phyloP scores from a whole-genome alignment of 2,113 vertebrate genomes.

The Phycodurus eques region DNA sequence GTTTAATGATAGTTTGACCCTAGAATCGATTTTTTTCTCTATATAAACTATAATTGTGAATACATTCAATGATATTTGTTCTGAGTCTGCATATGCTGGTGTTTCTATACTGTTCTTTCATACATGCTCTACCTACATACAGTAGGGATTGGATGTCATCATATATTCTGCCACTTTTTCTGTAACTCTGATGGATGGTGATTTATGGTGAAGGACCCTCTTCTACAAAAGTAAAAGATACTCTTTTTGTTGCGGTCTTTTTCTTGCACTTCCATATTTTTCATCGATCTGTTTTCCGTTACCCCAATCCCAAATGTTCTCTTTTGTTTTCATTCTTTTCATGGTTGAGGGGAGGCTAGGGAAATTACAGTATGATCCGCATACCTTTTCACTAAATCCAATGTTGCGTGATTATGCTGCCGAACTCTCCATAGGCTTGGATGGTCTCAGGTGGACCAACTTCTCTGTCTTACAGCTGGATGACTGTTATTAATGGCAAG shows the following conservation, averaged over 20 bases:
- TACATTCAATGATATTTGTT: too few relatives aligned
- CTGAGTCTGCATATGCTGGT: too few relatives aligned
- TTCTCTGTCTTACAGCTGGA: background rate
- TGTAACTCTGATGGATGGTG: too few relatives aligned
- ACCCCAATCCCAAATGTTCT: background rate
- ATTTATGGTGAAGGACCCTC: background rate
- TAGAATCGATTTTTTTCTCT: too few relatives aligned
- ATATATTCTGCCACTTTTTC: too few relatives aligned
- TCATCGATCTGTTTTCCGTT: background rate
- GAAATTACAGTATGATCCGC: conserved; percentile 32
- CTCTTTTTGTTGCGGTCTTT: background rate
- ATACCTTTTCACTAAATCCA: conserved; percentile 52
- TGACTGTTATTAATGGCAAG: background rate
- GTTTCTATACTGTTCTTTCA: too few relatives aligned
- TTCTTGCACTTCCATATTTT: background rate
- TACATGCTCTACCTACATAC: too few relatives aligned
- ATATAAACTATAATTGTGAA: too few relatives aligned
- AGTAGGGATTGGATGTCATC: too few relatives aligned
- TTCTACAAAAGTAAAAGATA: background rate
- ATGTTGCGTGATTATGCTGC: conserved; percentile 20
- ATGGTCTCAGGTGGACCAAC: background rate
- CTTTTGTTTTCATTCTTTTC: conserved; percentile 36
- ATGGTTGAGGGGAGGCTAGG: conserved; percentile 15
- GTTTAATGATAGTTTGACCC: too few relatives aligned
- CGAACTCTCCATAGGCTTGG: conserved; percentile 7